Evolutionary conservation across 2,797 vertebrate genomes (phyloP), one percentile per base, ranked within the genome.

Genomic region (Catamblyrhynchus diadema): DNA sequence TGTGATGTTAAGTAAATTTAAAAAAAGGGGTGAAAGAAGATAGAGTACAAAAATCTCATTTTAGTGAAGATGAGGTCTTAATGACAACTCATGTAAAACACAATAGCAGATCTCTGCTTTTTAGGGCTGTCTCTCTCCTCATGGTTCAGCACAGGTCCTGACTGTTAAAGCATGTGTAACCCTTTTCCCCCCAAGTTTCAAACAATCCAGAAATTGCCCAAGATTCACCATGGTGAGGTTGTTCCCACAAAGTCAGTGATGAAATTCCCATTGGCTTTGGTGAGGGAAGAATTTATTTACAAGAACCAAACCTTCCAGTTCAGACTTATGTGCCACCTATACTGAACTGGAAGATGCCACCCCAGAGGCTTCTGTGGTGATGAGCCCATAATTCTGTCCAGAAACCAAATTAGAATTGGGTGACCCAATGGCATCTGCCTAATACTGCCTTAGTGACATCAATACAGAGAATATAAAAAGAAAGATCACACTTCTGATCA

Each of bases 21-120:
- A 86, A 93, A 96, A 97, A 97, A 95, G 97, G 96, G 96, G 96
- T 98, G 97, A 98, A 98, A 98, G 98, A 99, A 98, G 98, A 98
- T 96, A 98, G 98, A 98, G 97, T 98, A 98, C 98, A 98, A 98
- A 90, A 99, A 98, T 98, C 98, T 98, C 98, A 98, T 98, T 99
- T 99, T 99, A 99, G 98, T 98, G 98, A 98, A 98, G 98, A 99
- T 98, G 98, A 99, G 98, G 98, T 67, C 75, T 81, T 86, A 87
- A 80, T 27, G n/a, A 79, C 15, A 81, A 44, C 12, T 70, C 32
- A 19, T 5, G 14, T 51, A 21, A 81, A 94, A 86, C 91, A 57
- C 25, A 24, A n/a, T 3, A 70, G 10, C 18, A 81, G 72, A 72
- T 48, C 15, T 85, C 32, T 74, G 30, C 35, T 42, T 91, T 75